These are phyloP conservation scores for Rhyzopertha dominica DNA, from an alignment of 1,140 invertebrate species.

Conservation along the genomic window DNA sequence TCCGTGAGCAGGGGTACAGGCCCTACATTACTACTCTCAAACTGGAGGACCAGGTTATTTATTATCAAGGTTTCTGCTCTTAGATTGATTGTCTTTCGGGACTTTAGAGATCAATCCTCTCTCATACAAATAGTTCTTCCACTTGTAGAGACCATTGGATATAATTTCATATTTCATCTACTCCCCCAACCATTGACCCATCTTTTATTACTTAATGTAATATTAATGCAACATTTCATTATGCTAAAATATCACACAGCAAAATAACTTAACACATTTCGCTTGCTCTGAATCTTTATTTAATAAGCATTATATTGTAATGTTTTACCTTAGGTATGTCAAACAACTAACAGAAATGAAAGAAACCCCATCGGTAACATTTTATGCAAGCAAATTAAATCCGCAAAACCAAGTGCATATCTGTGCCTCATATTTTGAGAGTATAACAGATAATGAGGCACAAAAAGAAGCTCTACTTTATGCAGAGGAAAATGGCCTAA, in stretches of 20 bases:
- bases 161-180: too few relatives aligned
- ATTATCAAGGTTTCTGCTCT: too few relatives aligned
- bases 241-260: too few relatives aligned
- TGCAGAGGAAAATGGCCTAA: constrained; percentile 70
- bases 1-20: too few relatives aligned
- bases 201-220: constrained; percentile 2
- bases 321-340: constrained; percentile 48
- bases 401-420: constrained; percentile 63
- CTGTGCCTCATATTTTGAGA: constrained; percentile 76
- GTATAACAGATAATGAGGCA: constrained; percentile 60
- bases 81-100: too few relatives aligned
- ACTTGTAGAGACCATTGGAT: too few relatives aligned
- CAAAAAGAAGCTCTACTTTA: constrained; percentile 56
- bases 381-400: constrained; percentile 75
- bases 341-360: constrained; percentile 64
- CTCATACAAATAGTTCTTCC: too few relatives aligned
- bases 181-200: not conserved
- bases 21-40: too few relatives aligned
- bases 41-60: too few relatives aligned
- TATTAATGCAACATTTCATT: too few relatives aligned
- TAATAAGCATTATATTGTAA: constrained; percentile 13
- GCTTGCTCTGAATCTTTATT: constrained; percentile 3
- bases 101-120: too few relatives aligned
- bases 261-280: too few relatives aligned
- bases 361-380: constrained; percentile 75